Evolutionary conservation across 2,888 invertebrate species (phyloP).

Genomic region (Muscina levida): DNA sequence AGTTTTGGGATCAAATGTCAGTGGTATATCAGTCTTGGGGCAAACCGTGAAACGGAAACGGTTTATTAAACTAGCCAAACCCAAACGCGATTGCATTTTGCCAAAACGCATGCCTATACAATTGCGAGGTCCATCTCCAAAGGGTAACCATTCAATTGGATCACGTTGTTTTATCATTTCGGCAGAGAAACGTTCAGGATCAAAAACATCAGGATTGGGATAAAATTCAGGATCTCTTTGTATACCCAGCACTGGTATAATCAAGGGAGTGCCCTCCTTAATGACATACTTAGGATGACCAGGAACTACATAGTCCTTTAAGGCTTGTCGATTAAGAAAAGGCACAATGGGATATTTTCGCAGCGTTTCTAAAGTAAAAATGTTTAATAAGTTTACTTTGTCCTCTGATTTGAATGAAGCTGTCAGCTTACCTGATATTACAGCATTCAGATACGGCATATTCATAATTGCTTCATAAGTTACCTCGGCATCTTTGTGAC

Average conservation of each 20-base stretch:
- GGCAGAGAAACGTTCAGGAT: conserved; percentile 83
- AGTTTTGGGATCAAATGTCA: conserved; percentile 58
- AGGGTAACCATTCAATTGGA: conserved; percentile 73
- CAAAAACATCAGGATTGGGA: conserved; percentile 82
- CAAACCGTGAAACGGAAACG: conserved; percentile 69
- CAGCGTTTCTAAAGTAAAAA: conserved; percentile 79
- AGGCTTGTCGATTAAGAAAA: conserved; percentile 72
- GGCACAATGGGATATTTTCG: conserved; percentile 81
- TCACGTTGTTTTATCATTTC: conserved; percentile 81
- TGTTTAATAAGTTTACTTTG: neutral
- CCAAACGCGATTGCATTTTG: conserved; percentile 73
- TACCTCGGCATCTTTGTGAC: conserved; percentile 71
- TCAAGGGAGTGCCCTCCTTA: conserved; percentile 69
- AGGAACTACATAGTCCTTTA: conserved; percentile 64
- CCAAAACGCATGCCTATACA: conserved; percentile 77
- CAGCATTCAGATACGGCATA: conserved; percentile 80
- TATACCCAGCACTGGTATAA: conserved; percentile 81
- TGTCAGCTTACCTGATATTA: conserved; percentile 78
- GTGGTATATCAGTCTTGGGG: conserved; percentile 69
- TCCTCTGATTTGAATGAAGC: neutral
- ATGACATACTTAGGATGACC: conserved; percentile 69
- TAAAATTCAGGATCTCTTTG: conserved; percentile 81
- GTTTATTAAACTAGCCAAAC: conserved; percentile 70
- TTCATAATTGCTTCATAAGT: conserved; percentile 77
- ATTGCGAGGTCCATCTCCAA: conserved; percentile 77